Conservation (phyloP, 2,888 invertebrate species). For the Papilio protenor region DNA sequence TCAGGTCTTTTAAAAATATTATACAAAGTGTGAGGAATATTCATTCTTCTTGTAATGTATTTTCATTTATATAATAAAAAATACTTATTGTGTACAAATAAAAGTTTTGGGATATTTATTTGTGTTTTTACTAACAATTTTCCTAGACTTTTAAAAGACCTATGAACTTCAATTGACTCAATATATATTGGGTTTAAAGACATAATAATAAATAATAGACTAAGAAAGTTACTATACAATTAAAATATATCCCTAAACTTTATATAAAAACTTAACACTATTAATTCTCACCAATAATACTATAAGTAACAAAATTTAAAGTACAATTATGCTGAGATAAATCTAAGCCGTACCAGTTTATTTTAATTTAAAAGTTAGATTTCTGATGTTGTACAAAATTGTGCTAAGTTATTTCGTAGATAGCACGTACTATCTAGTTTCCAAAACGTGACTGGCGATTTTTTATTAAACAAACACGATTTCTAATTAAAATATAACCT, state of each 20-base stretch:
- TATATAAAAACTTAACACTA: too few species aligned
- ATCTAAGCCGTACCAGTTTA: too few species aligned
- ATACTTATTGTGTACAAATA: neutral
- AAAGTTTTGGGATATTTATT: neutral
- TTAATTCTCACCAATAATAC: too few species aligned
- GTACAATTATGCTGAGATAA: too few species aligned
- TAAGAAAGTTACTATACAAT: too few species aligned
- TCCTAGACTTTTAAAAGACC: neutral
- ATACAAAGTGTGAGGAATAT: neutral
- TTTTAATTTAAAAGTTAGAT: neutral
- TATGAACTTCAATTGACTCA: too few species aligned
- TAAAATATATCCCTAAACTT: too few species aligned
- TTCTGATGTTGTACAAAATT: neutral
- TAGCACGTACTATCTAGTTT: neutral
- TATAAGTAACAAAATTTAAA: too few species aligned
- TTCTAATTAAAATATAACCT: conserved; percentile 17
- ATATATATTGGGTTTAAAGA: too few species aligned
- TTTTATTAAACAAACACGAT: neutral
- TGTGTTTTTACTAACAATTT: neutral
- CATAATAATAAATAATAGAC: too few species aligned
- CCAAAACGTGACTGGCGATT: neutral
- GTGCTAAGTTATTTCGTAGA: neutral
- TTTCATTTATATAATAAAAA: neutral
- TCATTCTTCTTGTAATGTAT: neutral
- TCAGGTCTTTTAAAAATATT: neutral